A percentile compares a stretch with the other conserved stretches of the same genome.
These are phyloP conservation scores for Emydura subglobosa DNA, from an alignment of 2,113 vertebrate species.

Conservation along the genomic window DNA sequence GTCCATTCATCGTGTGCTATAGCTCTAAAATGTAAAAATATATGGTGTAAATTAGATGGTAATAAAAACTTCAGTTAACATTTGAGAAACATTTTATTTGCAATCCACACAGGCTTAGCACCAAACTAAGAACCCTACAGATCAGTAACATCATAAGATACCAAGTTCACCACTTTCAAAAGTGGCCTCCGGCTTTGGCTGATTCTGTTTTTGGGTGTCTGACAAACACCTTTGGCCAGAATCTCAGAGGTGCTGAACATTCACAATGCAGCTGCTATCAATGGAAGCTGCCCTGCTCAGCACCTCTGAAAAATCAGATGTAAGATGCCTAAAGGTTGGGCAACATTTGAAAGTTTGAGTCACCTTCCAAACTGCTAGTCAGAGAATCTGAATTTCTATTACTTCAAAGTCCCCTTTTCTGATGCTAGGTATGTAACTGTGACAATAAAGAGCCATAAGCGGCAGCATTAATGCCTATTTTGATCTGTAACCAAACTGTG, in stretches of 20 bases:
- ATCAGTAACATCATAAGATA: neutral
- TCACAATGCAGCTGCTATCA: neutral
- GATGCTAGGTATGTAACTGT: neutral
- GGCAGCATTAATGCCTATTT: neutral
- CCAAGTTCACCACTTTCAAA: neutral
- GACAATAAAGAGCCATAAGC: neutral
- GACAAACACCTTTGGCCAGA: neutral
- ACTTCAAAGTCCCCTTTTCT: neutral
- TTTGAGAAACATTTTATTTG: neutral
- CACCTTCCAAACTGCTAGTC: neutral
- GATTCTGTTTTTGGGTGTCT: neutral
- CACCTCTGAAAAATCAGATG: neutral
- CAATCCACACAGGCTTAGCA: neutral
- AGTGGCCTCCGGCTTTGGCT: neutral
- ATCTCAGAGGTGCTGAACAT: neutral
- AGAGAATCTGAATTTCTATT: neutral
- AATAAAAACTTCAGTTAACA: neutral
- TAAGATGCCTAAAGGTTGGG: neutral
- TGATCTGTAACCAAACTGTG: neutral
- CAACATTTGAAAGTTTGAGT: neutral
- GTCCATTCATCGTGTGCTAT: neutral
- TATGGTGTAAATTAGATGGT: neutral
- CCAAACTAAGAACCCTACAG: neutral
- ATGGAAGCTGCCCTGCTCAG: neutral
- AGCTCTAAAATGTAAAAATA: neutral